Evolutionary conservation across 92 coral and sea anemone genomes (phyloP), one percentile per base, ranked within the genome.

Genomic region (Umimayanthus kanabou): DNA sequence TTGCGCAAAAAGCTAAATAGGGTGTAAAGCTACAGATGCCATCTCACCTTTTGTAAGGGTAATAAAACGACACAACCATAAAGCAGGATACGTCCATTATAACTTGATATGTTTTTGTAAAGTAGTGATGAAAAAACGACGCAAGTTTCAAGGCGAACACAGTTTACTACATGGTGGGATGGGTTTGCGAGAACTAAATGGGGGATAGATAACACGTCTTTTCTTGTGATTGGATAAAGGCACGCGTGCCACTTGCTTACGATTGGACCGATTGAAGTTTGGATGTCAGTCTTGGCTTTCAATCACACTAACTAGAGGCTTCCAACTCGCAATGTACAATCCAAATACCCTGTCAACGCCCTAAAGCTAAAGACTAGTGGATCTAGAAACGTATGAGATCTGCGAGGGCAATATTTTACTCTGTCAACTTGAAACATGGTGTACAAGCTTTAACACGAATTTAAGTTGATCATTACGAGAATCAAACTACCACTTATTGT

Each of bases 1-100:
- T 13, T 30, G 77, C 47, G 23, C 45, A 73, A 73, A 73, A 10
- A 14, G 4, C 13, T 33, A 2, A 33, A 73, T 6, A 37, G 1
- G 37, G 4, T 26, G 28, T 1, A 73, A 73, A 20, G 7, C n/a
- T 61, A 2, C 22, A 61, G 69, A 20, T 73, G 77, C 42, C 9
- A 15, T 33, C 77, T 73, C 42, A 73, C 77, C 77, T 73, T 73
- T 45, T 33, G 16, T 15, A 73, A 73, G 39, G 77, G 77, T 22
- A 39, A 29, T 15, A 37, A 73, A 7, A 39, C 47, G 23, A 14
- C 42, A 37, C 23, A 13, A 14, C 39, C 39, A 39, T 14, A 73
- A 11, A 13, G 42, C 77, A 30, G 45, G 22, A 73, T 0, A 20
- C 6, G 43, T 73, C 47, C 77, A 73, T 73, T 9, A 73, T 30